Evolutionary conservation across 2,797 vertebrate species (phyloP).

Genomic region (Erethizon dorsatum): DNA sequence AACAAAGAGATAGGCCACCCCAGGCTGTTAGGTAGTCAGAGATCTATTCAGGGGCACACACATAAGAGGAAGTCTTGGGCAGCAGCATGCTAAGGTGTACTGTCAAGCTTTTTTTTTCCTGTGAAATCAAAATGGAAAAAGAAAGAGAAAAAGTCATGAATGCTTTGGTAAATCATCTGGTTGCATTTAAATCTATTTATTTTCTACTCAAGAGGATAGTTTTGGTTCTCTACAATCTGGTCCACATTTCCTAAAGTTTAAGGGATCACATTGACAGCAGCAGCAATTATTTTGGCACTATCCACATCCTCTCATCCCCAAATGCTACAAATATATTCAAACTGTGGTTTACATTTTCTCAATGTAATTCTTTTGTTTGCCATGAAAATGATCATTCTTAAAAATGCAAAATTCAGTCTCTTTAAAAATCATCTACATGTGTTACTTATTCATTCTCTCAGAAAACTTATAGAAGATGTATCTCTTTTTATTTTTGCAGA

Average conservation of each 20-base stretch:
- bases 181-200: neutral
- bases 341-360: neutral
- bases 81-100: neutral
- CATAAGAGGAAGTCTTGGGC: rapidly evolving
- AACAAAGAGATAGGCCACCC: neutral
- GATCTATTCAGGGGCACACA: neutral
- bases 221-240: neutral
- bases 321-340: neutral
- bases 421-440: neutral
- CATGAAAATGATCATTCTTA: neutral
- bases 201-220: neutral
- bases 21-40: neutral
- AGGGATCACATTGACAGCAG: neutral
- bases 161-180: neutral
- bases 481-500: neutral
- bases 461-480: neutral
- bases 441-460: neutral
- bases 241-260: no score
- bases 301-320: neutral
- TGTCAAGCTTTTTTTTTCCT: neutral
- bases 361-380: neutral
- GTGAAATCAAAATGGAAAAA: neutral
- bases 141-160: neutral
- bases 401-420: neutral
- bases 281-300: no score